Conservation (phyloP, 1,140 invertebrate species). For the Cydia fagiglandana region DNA sequence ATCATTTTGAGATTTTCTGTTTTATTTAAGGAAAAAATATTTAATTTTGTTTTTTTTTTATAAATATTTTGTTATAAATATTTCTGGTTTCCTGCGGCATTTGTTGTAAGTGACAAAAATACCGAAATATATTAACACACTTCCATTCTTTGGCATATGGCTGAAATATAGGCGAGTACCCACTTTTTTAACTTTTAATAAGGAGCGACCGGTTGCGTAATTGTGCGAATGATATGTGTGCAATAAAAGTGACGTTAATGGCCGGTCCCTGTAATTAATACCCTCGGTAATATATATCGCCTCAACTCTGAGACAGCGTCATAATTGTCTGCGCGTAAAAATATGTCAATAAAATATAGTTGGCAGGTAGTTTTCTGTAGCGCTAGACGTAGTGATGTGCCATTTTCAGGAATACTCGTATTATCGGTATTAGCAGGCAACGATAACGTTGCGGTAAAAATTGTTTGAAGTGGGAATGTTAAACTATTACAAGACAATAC, state of each 20-base stretch:
- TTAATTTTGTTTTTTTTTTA: too few relatives aligned
- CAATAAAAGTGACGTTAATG: slow-evolving; percentile 67
- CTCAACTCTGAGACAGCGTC: slow-evolving; percentile 19
- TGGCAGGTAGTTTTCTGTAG: not conserved
- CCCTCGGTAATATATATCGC: slow-evolving; percentile 7
- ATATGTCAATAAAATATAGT: slow-evolving; percentile 21
- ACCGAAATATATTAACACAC: not conserved
- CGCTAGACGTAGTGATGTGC: not conserved
- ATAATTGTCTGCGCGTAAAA: slow-evolving; percentile 29
- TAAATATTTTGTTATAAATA: too few relatives aligned
- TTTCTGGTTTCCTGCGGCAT: too few relatives aligned
- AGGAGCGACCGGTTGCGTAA: slow-evolving; percentile 39
- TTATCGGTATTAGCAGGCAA: not conserved
- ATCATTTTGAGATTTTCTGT: too few relatives aligned
- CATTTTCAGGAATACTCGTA: not conserved
- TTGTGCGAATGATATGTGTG: slow-evolving; percentile 56
- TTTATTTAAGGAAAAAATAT: too few relatives aligned
- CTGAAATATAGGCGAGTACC: not conserved
- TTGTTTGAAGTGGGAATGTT: not conserved
- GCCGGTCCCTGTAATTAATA: slow-evolving; percentile 37
- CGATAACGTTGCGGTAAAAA: not conserved
- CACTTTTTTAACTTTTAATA: slow-evolving; percentile 5
- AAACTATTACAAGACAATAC: too few relatives aligned
- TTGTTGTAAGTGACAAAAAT: too few relatives aligned
- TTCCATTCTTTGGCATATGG: not conserved